Evolutionary conservation across 2,888 invertebrate species (phyloP), one percentile per base, ranked within the genome.

Genomic region (Leptopilina drosophilae): DNA sequence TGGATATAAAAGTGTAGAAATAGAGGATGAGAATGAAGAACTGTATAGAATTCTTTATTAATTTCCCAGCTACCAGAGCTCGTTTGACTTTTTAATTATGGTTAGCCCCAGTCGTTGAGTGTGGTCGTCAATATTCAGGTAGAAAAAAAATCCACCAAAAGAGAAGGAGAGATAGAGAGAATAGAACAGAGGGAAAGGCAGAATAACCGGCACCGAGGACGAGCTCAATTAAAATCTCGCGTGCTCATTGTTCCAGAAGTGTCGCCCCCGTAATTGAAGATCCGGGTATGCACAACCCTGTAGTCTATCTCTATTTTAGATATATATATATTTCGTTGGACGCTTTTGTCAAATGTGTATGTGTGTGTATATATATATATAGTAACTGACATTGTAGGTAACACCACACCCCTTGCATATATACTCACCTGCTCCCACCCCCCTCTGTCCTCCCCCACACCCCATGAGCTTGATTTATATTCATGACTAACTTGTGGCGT

Each of bases 151-250:
- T 14, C 73, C 66, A n/a, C n/a, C 26, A 33, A 33, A 56, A 7
- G 40, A 15, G 40, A 14, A 67, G 42, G 59, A 40, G 26, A 64
- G 20, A 62, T 20, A 64, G 49, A 64, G 33, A 56, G 33, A 64
- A 42, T 15, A 26, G 75, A 73, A 59, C 65, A 66, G 80, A 81
- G 75, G 1, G 66, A 33, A 53, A 69, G 64, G 46, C 4, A 64
- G 65, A 64, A 64, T 64, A 42, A 65, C 77, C 53, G 33, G 77
- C 78, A 75, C 66, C 73, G 80, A 81, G 77, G 80, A 78, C 78
- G 82, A 82, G 77, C 81, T 85, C 85, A 85, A 86, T 86, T 86
- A 86, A 87, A 86, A 87, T 83, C 80, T 83, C 83, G 81, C 85
- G 81, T 82, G 79, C 81, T 85, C 81, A 81, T 85, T 82, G 84